Conservation (phyloP, 1,140 invertebrate species). For the Zaprionus kolodkinae region DNA sequence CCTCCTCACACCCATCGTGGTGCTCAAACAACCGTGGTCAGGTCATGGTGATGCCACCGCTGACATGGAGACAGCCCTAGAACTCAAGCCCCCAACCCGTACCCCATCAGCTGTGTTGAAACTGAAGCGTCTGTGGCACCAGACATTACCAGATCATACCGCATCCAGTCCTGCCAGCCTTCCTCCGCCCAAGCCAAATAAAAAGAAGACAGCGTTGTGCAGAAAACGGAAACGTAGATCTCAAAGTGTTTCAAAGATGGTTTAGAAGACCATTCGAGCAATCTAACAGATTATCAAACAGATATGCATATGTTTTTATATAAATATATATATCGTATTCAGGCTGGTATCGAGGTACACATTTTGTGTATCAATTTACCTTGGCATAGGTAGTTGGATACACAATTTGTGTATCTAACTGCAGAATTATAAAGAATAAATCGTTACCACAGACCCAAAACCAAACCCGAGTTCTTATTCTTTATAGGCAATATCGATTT, state of each 20-base stretch:
- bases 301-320: background rate
- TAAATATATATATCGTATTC: background rate
- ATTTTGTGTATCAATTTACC: conserved; percentile 5
- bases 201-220: background rate
- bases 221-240: background rate
- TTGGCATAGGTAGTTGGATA: background rate
- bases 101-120: background rate
- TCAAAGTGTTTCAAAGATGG: background rate
- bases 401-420: conserved; percentile 7
- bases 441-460: background rate
- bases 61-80: background rate
- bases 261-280: background rate
- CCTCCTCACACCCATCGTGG: conserved; percentile 36
- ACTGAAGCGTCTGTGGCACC: background rate
- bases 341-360: background rate
- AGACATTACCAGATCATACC: background rate
- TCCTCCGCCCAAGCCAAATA: background rate
- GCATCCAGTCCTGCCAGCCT: background rate
- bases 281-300: background rate
- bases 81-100: background rate
- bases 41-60: background rate
- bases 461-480: no score
- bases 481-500: background rate
- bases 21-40: background rate
- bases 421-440: background rate